Conservation (phyloP, 1,140 invertebrate species). For the Drosophila lacertosa region DNA sequence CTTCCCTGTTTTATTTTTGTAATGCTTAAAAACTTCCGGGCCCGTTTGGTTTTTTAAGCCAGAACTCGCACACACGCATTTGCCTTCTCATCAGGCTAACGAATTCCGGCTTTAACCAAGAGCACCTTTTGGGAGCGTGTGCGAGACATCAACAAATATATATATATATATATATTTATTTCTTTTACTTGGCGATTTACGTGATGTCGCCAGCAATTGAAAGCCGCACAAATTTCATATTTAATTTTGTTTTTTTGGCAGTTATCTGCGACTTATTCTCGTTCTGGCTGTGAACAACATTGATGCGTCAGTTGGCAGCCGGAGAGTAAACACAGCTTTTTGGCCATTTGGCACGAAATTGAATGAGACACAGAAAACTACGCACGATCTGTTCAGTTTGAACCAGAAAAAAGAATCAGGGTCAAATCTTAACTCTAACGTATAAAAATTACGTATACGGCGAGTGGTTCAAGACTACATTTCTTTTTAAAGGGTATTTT, state of each 20-base stretch:
- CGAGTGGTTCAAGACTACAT: no score
- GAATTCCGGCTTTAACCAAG: constrained; percentile 16
- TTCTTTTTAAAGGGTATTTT: not conserved
- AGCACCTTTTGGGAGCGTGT: constrained; percentile 3
- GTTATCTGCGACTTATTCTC: constrained; percentile 26
- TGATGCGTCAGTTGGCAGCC: constrained; percentile 60
- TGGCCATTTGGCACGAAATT: constrained; percentile 59
- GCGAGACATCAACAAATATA: not conserved
- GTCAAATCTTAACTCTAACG: constrained; percentile 1
- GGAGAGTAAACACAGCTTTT: constrained; percentile 47
- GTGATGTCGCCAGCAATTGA: constrained; percentile 58
- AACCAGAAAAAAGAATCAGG: constrained; percentile 22
- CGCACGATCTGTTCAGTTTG: constrained; percentile 32
- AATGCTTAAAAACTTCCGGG: constrained; percentile 52
- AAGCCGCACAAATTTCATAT: constrained; percentile 24
- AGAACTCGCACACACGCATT: not conserved
- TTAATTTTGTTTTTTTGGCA: constrained; percentile 21
- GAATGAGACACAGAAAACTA: constrained; percentile 19
- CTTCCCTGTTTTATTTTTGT: constrained; percentile 75
- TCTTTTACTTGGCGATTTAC: constrained; percentile 40
- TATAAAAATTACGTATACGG: no score
- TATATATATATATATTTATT: not conserved
- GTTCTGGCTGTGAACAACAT: constrained; percentile 30
- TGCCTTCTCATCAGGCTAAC: constrained; percentile 29
- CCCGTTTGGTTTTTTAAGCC: constrained; percentile 30